Evolutionary conservation across 2,888 invertebrate species (phyloP).

Genomic region (Eupithecia vulgata): DNA sequence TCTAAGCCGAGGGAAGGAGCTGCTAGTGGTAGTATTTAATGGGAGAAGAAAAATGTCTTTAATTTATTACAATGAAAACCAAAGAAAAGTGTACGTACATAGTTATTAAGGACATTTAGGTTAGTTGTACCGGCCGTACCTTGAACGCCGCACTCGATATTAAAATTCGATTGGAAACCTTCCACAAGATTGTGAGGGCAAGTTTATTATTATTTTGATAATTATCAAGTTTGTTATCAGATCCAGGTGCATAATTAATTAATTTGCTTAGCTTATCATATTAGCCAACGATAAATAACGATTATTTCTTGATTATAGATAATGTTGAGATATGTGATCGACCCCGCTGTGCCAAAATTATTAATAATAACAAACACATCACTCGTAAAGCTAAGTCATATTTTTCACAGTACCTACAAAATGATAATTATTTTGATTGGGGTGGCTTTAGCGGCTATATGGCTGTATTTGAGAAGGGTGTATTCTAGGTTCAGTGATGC

Average conservation of each 20-base stretch:
- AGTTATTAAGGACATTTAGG: neutral
- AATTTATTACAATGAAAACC: too few species aligned
- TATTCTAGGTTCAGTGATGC: slow-evolving; percentile 49
- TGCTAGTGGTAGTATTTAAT: too few species aligned
- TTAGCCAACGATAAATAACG: neutral
- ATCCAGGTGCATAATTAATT: neutral
- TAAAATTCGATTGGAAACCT: neutral
- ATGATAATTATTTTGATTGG: slow-evolving; percentile 47
- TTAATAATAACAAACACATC: neutral
- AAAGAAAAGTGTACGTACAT: too few species aligned
- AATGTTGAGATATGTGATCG: neutral
- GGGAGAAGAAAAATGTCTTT: too few species aligned
- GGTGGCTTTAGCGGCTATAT: slow-evolving; percentile 38
- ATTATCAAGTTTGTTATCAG: too few species aligned
- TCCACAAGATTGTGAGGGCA: neutral
- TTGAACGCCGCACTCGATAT: neutral
- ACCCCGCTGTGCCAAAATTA: neutral
- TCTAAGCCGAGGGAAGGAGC: too few species aligned
- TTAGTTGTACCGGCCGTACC: neutral
- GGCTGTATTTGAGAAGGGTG: slow-evolving; percentile 43
- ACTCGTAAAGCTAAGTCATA: neutral
- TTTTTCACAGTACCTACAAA: neutral
- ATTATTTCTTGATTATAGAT: neutral
- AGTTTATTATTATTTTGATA: neutral
- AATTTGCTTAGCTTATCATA: neutral